Base-by-base conservation (phyloP, 2,888 invertebrate species). In the Eupithecia vulgata region DNA sequence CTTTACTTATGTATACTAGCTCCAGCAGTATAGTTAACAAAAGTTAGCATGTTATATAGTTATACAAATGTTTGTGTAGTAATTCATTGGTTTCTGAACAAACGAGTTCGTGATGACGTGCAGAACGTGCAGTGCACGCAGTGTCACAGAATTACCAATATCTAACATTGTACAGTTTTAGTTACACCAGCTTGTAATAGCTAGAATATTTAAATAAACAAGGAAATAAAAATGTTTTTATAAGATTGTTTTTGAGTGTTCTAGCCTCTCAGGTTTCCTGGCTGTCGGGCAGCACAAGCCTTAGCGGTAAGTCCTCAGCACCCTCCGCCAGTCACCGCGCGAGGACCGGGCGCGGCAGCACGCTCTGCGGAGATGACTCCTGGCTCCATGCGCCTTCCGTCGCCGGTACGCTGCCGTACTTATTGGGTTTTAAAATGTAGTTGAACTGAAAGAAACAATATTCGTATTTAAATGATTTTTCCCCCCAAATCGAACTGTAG, bases 391-490 rank as follows among this genome's bases (percentile, higher is more conserved):
- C 73, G 0, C 75, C 86, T 0, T 34, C 12, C 52, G 69, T 4
- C 10, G 71, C 1, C 15, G 84, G 74, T 3, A 25, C 12, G 57
- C 57, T 57, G 0, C 86, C 84, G 68, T 87, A 90, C 67, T 88
- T 91, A 85, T 90, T 91, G 0, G 93, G 92, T 74, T 91, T 93
- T 40, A 93, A 78, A 15, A 94, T 84, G 84, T 82, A 93, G n/a
- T 86, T 73, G 74, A 94, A 91, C 94, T 94, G 90, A 7, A 89
- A 88, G 75, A 64, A 37, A 1, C 70, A 35, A 67, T 34, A 67
- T 30, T 21, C 1, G 3, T 17, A 42, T 42, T 42, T 42, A 15
- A 42, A 17, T 42, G 0, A 6, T 1, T 17, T 42, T 17, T 15
- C 5, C 5, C 40, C 42, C 15, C 15, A 17, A 15, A 42, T 42